A percentile compares a stretch with the other conserved stretches of the same genome.
phyloP scores from a whole-genome alignment of 1,140 invertebrate species.

The Zaprionus vittiger region DNA sequence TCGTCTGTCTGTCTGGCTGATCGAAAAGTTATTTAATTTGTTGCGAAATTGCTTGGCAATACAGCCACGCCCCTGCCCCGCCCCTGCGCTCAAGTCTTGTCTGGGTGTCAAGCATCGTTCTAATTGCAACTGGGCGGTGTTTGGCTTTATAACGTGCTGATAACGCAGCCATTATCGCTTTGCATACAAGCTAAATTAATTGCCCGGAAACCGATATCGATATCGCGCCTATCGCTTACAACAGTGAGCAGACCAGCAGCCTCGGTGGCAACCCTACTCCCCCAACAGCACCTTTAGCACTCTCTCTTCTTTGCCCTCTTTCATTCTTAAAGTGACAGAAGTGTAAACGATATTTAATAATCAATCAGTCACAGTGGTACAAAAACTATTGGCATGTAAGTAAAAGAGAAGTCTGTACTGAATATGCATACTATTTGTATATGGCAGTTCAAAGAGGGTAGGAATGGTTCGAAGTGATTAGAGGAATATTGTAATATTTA shows the following conservation, averaged over 20 bases:
- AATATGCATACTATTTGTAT: neutral
- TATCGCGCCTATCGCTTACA: neutral
- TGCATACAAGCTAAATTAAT: conserved; percentile 22
- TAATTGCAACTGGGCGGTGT: conserved; percentile 18
- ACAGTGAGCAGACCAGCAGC: too few species aligned
- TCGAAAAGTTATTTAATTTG: conserved; percentile 53
- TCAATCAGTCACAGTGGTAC: conserved; percentile 27
- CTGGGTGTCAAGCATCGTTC: neutral
- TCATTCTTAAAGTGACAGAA: conserved; percentile 7
- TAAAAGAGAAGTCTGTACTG: too few species aligned
- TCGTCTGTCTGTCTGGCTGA: conserved; percentile 24
- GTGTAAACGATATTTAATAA: conserved; percentile 42
- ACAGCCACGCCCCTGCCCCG: neutral
- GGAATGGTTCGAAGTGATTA: neutral
- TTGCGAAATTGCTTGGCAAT: conserved; percentile 57
- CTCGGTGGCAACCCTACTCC: too few species aligned
- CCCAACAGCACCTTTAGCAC: too few species aligned
- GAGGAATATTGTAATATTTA: neutral
- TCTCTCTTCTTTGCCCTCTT: too few species aligned
- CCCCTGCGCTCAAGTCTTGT: neutral
- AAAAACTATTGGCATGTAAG: neutral
- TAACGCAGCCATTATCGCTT: conserved; percentile 37
- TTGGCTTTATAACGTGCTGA: conserved; percentile 39
- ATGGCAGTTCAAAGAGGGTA: neutral
- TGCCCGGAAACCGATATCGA: neutral